These are phyloP conservation scores for Varecia variegata DNA, from an alignment of 2,797 vertebrate species.

Conservation along the genomic window DNA sequence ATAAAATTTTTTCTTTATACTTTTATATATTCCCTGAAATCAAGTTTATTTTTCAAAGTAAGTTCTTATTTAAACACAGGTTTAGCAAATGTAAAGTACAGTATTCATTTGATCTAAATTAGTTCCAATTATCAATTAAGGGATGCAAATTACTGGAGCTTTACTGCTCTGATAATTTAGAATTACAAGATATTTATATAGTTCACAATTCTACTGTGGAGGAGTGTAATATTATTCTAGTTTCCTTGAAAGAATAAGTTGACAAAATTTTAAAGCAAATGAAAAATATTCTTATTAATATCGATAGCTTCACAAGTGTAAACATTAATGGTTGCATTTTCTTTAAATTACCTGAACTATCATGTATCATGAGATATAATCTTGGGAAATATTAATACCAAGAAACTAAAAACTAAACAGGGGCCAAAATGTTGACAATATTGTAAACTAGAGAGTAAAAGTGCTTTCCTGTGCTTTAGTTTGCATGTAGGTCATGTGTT, in stretches of 20 bases:
- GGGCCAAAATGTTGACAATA: background rate
- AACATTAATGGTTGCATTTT: slow-evolving; percentile 53
- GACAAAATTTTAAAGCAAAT: slow-evolving; percentile 42
- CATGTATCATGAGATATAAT: background rate
- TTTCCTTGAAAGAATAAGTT: background rate
- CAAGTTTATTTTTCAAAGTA: background rate
- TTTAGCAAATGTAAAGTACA: slow-evolving; percentile 3
- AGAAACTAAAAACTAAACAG: background rate
- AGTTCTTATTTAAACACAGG: background rate
- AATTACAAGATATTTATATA: background rate
- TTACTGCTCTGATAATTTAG: background rate
- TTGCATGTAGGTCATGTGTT: background rate
- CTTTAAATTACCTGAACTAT: background rate
- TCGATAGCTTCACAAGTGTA: background rate
- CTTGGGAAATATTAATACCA: background rate
- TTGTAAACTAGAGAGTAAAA: background rate
- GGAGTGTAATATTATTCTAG: background rate
- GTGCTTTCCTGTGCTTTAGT: background rate
- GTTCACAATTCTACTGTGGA: background rate
- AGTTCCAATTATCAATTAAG: slow-evolving; percentile 20
- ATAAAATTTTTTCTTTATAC: background rate
- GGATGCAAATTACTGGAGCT: background rate
- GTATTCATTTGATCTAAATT: background rate
- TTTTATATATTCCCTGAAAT: background rate
- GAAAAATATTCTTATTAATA: slow-evolving; percentile 45